Conservation (phyloP, 2,113 vertebrate species). For the Oncorhynchus tshawytscha region DNA sequence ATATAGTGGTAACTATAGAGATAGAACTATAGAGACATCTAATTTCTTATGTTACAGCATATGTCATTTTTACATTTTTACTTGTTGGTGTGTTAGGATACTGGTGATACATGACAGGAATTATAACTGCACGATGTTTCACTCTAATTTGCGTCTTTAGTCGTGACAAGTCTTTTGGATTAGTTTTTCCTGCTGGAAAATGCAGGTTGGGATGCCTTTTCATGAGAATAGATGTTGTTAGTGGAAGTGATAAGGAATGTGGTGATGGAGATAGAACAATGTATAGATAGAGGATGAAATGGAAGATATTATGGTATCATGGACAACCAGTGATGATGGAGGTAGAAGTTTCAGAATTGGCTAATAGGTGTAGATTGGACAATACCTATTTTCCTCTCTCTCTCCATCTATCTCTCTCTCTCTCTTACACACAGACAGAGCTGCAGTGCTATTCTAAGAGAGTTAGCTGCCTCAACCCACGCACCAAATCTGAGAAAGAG, state of each 20-base stretch:
- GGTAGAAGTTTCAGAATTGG: conserved; percentile 28
- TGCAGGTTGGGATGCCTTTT: too few species aligned
- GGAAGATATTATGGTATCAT: background rate
- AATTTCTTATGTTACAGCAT: too few species aligned
- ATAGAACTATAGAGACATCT: too few species aligned
- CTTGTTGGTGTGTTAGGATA: too few species aligned
- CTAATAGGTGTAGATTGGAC: conserved; percentile 59
- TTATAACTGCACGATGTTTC: too few species aligned
- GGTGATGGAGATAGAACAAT: background rate
- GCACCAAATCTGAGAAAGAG: conserved; percentile 74
- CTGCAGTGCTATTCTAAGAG: conserved; percentile 83
- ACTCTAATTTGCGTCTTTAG: too few species aligned
- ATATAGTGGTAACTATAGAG: too few species aligned
- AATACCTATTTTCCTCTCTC: conserved; percentile 52
- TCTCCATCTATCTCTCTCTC: conserved; percentile 25
- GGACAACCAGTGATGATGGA: background rate
- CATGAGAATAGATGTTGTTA: background rate
- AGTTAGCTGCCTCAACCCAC: conserved; percentile 81
- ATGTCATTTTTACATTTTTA: too few species aligned
- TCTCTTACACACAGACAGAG: conserved; percentile 67
- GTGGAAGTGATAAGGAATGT: background rate
- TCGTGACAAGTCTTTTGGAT: too few species aligned
- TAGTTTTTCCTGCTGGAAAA: too few species aligned
- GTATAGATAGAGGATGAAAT: background rate
- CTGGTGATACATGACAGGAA: too few species aligned